Percentiles rank a stretch among this genome's conserved stretches.
phyloP scores from a whole-genome alignment of 2,113 vertebrate genomes.

The Otocyon megalotis region DNA sequence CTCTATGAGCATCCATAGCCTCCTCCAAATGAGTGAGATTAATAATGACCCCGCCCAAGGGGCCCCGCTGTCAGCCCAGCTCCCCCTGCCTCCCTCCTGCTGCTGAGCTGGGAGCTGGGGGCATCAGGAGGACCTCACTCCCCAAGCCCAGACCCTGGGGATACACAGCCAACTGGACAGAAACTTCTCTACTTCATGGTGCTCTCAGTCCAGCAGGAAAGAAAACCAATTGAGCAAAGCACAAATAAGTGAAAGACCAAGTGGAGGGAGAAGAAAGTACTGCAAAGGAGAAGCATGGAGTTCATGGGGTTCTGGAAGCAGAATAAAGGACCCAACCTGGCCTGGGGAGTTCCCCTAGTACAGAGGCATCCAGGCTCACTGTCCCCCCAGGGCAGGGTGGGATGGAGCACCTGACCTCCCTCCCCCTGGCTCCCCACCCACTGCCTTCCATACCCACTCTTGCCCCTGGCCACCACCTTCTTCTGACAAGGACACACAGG shows the following conservation, averaged over 20 bases:
- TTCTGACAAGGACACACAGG: neutral
- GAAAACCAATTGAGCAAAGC: neutral
- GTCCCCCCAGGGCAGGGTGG: neutral
- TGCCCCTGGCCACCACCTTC: neutral
- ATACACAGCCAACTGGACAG: neutral
- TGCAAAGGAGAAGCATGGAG: neutral
- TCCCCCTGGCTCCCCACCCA: neutral
- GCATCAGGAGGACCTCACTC: neutral
- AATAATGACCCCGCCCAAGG: neutral
- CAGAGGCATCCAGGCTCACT: neutral
- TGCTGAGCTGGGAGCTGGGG: rapidly evolving
- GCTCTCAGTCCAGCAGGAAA: neutral
- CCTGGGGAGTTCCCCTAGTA: neutral
- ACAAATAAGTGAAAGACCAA: neutral
- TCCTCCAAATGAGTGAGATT: neutral
- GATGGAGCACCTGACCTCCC: neutral
- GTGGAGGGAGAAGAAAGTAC: no score
- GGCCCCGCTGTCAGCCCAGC: neutral
- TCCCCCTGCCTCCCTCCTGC: neutral
- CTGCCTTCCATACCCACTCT: neutral
- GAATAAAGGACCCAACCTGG: neutral
- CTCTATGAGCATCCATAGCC: neutral
- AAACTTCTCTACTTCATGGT: neutral
- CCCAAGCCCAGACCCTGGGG: neutral
- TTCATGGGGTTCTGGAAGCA: neutral